phyloP scores from a whole-genome alignment of 2,113 vertebrate species.

The Lonchura striata region DNA sequence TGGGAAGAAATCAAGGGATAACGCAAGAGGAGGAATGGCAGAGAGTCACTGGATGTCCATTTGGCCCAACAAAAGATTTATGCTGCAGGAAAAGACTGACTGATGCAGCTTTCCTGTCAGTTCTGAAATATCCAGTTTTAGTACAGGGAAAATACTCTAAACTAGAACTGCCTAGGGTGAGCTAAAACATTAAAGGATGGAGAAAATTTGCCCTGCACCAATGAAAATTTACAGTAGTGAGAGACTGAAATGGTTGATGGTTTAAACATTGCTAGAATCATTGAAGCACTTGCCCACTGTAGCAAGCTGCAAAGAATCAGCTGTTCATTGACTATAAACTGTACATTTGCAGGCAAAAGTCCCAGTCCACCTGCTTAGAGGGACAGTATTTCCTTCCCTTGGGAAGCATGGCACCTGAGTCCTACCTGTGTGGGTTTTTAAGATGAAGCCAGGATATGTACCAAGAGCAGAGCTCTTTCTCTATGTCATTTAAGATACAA shows the following conservation, averaged over 20 bases:
- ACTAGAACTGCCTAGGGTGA: neutral
- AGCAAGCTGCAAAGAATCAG: neutral
- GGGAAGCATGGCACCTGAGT: neutral
- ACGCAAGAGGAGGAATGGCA: neutral
- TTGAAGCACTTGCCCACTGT: fast-evolving
- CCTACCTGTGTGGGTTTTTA: neutral
- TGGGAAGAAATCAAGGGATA: neutral
- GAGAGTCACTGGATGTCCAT: neutral
- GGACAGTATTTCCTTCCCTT: neutral
- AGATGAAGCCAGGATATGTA: neutral
- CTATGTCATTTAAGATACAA: neutral
- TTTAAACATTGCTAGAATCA: neutral
- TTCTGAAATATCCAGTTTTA: neutral
- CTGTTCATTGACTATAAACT: neutral
- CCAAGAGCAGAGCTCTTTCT: neutral
- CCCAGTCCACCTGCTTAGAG: neutral
- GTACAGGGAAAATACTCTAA: neutral
- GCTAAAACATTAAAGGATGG: neutral
- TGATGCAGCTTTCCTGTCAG: neutral
- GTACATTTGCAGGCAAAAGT: neutral
- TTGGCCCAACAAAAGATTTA: neutral
- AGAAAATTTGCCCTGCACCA: neutral
- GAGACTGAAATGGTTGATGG: neutral
- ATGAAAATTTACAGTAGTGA: neutral
- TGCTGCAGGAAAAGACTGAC: neutral